Evolutionary conservation across 2,888 invertebrate genomes (phyloP).

Genomic region (Metopia argyrocephala): DNA sequence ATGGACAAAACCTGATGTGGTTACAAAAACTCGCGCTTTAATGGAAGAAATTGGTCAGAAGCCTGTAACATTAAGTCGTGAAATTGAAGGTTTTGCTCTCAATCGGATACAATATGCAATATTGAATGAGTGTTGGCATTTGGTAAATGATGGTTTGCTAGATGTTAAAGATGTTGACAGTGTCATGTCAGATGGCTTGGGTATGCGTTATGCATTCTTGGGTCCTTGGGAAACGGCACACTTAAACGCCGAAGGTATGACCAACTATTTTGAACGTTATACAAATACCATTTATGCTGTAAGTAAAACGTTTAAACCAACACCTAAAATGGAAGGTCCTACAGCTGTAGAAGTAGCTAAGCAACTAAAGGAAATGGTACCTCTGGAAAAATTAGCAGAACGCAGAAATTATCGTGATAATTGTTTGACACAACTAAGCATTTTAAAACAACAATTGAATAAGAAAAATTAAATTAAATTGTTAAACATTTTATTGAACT

Average conservation of each 20-base stretch:
- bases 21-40: conserved; percentile 84
- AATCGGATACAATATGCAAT: conserved; percentile 97
- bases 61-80: conserved; percentile 90
- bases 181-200: conserved; percentile 96
- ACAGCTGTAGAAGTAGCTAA: conserved; percentile 82
- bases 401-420: conserved; percentile 90
- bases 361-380: conserved; percentile 86
- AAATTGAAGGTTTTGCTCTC: conserved; percentile 94
- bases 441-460: conserved; percentile 87
- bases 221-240: conserved; percentile 96
- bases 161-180: conserved; percentile 93
- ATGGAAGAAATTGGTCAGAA: conserved; percentile 95
- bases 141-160: conserved; percentile 91
- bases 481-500: conserved; percentile 41
- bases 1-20: conserved; percentile 91
- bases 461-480: conserved; percentile 56
- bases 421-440: conserved; percentile 88
- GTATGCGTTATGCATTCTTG: conserved; percentile 96
- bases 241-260: conserved; percentile 93
- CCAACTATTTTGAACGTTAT: conserved; percentile 82
- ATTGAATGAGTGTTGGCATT: conserved; percentile 93
- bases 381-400: conserved; percentile 85
- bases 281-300: conserved; percentile 82
- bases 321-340: conserved; percentile 85
- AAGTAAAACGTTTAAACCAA: conserved; percentile 87